Base-by-base conservation (phyloP, 1,140 invertebrate genomes). In the Scaptomyza pallida region DNA sequence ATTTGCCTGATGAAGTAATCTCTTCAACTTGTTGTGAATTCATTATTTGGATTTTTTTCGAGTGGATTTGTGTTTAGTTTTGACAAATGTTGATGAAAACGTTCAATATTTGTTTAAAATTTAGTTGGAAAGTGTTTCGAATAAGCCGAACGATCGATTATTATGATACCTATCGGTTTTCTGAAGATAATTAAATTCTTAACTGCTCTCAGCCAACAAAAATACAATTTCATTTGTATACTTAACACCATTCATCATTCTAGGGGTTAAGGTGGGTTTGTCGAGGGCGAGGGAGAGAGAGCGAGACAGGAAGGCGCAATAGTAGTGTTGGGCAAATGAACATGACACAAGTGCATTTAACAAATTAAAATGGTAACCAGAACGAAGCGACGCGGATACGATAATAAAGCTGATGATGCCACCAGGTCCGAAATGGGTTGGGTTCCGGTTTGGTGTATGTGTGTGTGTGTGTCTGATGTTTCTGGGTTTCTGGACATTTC, bases 351-450 rank as follows among this genome's bases (percentile, higher is more conserved):
- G 57, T 83, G 79, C 79, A 83, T 83, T 83, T 78, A 82, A 83
- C 79, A 82, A 82, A 82, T 82, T 82, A 83, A 82, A 82, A 83
- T 78, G 67, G 79, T 76, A 78, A 73, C 69, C 61, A 71, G 48
- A 61, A 65, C 55, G 40, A 51, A 60, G 17, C 37, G 61, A 48
- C 13, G 45, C 51, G 60, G 26, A 33, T 45, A 35, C 44, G 69
- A 67, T 72, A 67, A 67, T 72, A 65, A 67, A 57, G 69, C 52
- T 72, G 68, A 71, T 71, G 68, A 71, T 71, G 61, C 26, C 37
- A 26, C 16, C 15, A 41, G 8, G 41, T 56, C n/a, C 30, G 45
- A 26, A 4, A 43, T 51, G 17, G 17, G 10, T 23, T 48, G 55
- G 15, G 15, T 26, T 26, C 19, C 19, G 2, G 2, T 26, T 26